A percentile compares a stretch with the other conserved stretches of the same genome.
Conservation (phyloP, 2,888 invertebrate genomes). For the Geophilus truncorum region DNA sequence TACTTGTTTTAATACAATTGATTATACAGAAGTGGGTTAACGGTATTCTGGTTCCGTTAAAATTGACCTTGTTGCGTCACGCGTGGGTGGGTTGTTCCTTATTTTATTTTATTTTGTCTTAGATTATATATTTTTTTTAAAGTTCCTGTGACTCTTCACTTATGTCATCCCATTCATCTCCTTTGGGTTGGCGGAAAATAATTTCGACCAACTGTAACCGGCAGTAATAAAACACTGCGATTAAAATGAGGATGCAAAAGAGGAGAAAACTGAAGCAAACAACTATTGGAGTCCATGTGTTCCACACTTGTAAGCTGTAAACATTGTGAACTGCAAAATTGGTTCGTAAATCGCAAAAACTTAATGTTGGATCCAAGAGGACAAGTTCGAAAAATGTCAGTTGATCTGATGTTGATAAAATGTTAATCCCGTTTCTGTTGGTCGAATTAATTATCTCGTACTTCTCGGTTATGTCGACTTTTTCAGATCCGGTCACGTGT, state of each 20-base stretch:
- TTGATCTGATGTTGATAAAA: neutral
- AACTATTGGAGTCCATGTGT: neutral
- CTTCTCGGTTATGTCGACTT: neutral
- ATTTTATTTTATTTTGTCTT: too few relatives aligned
- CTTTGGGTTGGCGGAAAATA: neutral
- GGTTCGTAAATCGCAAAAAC: conserved; percentile 22
- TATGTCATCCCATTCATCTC: neutral
- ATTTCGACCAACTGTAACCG: neutral
- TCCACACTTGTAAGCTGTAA: neutral
- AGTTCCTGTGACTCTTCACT: neutral
- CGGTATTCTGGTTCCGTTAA: neutral
- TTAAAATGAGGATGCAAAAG: neutral
- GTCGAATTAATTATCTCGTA: conserved; percentile 7
- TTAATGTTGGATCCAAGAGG: neutral
- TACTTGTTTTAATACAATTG: neutral
- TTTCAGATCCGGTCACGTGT: neutral
- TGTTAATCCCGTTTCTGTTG: neutral
- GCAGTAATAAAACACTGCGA: neutral
- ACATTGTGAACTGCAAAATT: conserved; percentile 6
- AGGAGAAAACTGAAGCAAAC: neutral
- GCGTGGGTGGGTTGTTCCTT: neutral
- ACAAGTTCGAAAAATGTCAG: neutral
- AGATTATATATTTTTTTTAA: neutral
- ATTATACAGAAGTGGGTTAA: neutral
- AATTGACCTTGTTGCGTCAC: neutral